These are phyloP conservation scores for Nomada ferruginata DNA, from an alignment of 2,888 invertebrate species.

Conservation along the genomic window DNA sequence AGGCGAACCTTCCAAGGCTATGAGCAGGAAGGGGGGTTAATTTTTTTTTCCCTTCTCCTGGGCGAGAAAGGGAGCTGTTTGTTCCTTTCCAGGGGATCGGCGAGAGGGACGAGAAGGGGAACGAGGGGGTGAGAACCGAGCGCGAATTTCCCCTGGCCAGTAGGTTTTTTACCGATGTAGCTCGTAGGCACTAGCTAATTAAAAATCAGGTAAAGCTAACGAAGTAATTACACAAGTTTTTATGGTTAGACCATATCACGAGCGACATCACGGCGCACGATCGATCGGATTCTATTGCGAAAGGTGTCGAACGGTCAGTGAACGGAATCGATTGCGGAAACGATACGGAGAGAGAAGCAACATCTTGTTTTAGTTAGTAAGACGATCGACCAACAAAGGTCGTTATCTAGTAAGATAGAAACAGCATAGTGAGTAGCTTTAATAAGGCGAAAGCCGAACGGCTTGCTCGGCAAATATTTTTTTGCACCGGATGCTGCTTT, in stretches of 20 bases:
- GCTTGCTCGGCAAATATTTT: constrained; percentile 65
- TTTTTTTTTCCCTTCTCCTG: constrained; percentile 3
- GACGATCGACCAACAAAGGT: constrained; percentile 49
- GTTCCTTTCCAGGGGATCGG: constrained; percentile 9
- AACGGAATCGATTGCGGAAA: constrained; percentile 25
- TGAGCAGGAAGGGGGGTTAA: neutral
- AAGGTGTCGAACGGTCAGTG: constrained; percentile 8
- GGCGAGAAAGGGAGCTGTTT: constrained; percentile 24
- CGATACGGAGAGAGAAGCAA: neutral
- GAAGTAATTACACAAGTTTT: constrained; percentile 62
- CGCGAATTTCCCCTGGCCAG: constrained; percentile 70
- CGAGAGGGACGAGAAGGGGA: too few species aligned
- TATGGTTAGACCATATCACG: constrained; percentile 82
- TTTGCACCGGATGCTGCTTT: constrained; percentile 10
- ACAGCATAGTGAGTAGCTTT: constrained; percentile 57
- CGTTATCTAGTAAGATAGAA: constrained; percentile 63
- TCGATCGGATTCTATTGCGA: constrained; percentile 54
- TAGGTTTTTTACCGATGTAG: constrained; percentile 82
- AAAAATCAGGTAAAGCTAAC: constrained; percentile 63
- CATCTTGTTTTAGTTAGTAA: constrained; percentile 56
- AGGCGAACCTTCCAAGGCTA: constrained; percentile 13
- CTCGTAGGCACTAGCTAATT: constrained; percentile 77
- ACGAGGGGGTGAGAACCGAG: constrained; percentile 39
- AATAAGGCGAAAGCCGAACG: constrained; percentile 52
- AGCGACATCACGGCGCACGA: constrained; percentile 64